These are phyloP conservation scores for Sitobion miscanthi DNA, from an alignment of 1,140 invertebrate species.

Conservation along the genomic window DNA sequence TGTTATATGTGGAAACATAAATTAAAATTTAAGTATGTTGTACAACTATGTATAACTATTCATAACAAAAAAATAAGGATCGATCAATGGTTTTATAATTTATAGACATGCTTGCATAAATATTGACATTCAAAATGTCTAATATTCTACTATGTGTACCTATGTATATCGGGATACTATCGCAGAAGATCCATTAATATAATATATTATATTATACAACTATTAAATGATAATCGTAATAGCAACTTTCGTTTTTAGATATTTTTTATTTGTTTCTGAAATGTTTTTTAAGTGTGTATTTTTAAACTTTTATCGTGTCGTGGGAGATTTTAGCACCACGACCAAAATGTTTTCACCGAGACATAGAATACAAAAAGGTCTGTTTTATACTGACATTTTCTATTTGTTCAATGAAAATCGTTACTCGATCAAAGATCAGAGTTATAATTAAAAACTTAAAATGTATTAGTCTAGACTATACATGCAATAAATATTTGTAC, in stretches of 20 bases:
- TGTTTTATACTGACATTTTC: too few species aligned
- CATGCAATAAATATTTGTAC: too few species aligned
- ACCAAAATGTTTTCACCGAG: background rate
- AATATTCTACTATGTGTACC: background rate
- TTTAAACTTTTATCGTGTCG: background rate
- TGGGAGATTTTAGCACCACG: background rate
- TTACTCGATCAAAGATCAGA: too few species aligned
- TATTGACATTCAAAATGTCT: background rate
- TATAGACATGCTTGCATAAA: background rate
- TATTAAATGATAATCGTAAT: background rate
- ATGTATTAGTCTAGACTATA: too few species aligned
- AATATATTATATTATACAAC: background rate
- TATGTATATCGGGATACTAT: too few species aligned
- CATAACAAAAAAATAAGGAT: background rate
- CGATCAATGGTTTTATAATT: background rate
- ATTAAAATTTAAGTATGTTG: background rate
- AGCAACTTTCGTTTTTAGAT: background rate
- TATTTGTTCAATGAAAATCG: too few species aligned
- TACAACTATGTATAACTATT: background rate
- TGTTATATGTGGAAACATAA: background rate
- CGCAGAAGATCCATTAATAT: too few species aligned
- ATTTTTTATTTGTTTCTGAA: background rate
- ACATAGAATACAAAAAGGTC: background rate
- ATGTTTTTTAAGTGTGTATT: background rate
- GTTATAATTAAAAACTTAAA: too few species aligned